phyloP scores from a whole-genome alignment of 2,888 invertebrate species.

The Blastobasis lacticolella region DNA sequence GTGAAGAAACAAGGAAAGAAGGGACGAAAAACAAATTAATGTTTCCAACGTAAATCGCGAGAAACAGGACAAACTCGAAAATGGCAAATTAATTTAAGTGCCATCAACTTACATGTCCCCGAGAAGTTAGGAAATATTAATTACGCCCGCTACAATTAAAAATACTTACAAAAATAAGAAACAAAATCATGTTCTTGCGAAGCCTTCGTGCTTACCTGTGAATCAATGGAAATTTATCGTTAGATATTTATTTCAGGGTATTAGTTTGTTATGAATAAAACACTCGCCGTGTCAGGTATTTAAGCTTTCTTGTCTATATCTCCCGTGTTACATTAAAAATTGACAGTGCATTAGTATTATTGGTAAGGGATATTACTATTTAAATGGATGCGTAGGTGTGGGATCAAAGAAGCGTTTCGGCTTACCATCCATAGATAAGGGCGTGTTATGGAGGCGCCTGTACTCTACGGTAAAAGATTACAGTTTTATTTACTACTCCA shows the following conservation, averaged over 20 bases:
- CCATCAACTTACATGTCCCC: background rate
- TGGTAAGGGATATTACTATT: constrained; percentile 49
- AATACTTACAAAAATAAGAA: background rate
- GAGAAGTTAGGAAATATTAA: constrained; percentile 1
- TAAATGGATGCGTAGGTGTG: constrained; percentile 60
- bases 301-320: constrained; percentile 45
- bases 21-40: constrained; percentile 23
- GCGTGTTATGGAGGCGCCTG: constrained; percentile 65
- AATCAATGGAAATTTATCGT: constrained; percentile 21
- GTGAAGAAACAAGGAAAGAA: constrained; percentile 16
- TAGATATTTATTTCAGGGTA: background rate
- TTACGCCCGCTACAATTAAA: background rate
- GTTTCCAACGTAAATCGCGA: constrained; percentile 10
- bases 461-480: constrained; percentile 61
- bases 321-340: constrained; percentile 53
- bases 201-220: constrained; percentile 36
- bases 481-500: constrained; percentile 70
- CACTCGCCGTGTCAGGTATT: constrained; percentile 6
- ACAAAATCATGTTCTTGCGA: background rate
- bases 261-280: background rate
- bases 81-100: constrained; percentile 5
- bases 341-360: constrained; percentile 69
- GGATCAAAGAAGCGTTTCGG: constrained; percentile 66
- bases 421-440: constrained; percentile 60
- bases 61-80: constrained; percentile 3